Percentiles rank a stretch among this genome's conserved stretches.
phyloP scores from a whole-genome alignment of 2,113 vertebrate genomes.

The Furnarius figulus region DNA sequence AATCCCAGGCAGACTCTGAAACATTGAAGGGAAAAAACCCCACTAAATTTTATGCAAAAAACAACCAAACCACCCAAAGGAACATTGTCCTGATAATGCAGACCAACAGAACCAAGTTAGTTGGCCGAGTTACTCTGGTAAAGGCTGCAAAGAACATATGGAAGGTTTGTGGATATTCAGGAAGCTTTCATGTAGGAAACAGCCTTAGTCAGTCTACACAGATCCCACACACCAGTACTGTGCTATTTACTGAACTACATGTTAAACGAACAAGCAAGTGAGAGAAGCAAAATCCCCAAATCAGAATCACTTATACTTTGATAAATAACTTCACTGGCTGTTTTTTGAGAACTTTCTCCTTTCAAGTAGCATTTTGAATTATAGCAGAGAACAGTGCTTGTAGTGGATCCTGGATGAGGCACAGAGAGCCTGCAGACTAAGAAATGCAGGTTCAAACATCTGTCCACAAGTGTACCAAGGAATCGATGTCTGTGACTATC shows the following conservation, averaged over 20 bases:
- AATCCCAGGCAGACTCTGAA: not conserved
- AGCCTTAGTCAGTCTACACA: not conserved
- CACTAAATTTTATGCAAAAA: not conserved
- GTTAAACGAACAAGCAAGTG: not conserved
- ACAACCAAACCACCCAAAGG: not conserved
- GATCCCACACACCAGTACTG: fast-evolving
- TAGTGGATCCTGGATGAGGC: not conserved
- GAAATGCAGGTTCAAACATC: not conserved
- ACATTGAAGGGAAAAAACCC: not conserved
- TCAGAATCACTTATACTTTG: not conserved
- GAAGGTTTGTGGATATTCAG: not conserved
- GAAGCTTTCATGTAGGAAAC: not conserved
- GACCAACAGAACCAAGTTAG: not conserved
- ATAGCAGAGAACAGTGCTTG: not conserved
- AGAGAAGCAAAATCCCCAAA: not conserved
- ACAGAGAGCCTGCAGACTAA: not conserved
- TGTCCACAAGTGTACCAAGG: not conserved
- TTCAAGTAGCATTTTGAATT: not conserved
- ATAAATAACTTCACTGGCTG: not conserved
- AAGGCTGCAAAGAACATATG: not conserved
- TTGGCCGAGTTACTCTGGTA: not conserved
- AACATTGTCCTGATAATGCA: not conserved
- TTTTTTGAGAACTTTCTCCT: not conserved
- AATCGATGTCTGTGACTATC: not conserved
- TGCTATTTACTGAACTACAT: not conserved